Percentiles rank a stretch among this genome's conserved stretches.
Conservation (phyloP, 1,140 invertebrate species). For the Cepaea nemoralis region DNA sequence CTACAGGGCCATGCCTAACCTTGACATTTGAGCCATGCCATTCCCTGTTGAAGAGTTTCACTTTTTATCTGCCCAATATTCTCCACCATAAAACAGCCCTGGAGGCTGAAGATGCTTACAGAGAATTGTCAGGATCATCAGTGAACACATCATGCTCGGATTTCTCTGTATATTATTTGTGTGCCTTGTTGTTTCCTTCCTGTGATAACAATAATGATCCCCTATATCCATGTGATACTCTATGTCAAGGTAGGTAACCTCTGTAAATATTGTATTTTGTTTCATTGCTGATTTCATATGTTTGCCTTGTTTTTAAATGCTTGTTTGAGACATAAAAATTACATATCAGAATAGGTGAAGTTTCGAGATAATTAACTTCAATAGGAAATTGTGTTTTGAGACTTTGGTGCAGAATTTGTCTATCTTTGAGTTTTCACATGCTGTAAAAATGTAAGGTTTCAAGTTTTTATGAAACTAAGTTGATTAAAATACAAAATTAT, state of each 20-base stretch:
- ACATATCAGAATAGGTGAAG: no score
- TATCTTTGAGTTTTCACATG: no score
- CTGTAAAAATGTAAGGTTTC: no score
- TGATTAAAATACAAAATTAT: no score
- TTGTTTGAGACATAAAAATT: no score
- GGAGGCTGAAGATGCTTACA: background rate
- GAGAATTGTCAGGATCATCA: background rate
- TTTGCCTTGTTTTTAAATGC: no score
- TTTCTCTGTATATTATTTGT: background rate
- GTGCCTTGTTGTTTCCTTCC: constrained; percentile 28
- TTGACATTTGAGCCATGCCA: constrained; percentile 32
- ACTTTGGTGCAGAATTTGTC: no score
- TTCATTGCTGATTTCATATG: no score
- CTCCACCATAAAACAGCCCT: background rate
- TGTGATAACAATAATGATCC: constrained; percentile 18
- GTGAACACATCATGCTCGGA: background rate
- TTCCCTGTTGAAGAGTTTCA: constrained; percentile 9
- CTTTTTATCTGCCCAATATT: constrained; percentile 29
- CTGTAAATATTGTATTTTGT: no score
- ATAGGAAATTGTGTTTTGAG: no score
- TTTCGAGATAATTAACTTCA: no score
- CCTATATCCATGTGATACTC: constrained; percentile 17
- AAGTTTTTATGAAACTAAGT: no score
- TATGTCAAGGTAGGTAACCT: constrained; percentile 18
- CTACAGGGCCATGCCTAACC: constrained; percentile 16